Percentiles rank a stretch among this genome's conserved stretches.
Conservation (phyloP, 2,888 invertebrate species). For the Polymixis lichenea region DNA sequence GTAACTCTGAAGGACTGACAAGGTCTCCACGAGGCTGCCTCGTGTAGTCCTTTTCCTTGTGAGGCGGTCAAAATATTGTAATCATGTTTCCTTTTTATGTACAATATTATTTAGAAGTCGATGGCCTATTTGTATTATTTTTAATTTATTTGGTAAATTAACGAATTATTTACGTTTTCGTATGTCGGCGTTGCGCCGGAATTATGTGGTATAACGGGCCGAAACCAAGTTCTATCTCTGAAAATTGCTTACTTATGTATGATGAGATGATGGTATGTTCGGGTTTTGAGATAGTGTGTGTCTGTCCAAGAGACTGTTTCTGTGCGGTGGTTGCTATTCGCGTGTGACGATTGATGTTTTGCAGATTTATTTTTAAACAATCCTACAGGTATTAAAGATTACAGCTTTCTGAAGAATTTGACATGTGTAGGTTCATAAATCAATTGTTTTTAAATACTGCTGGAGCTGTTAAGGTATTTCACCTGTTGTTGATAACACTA, state of each 20-base stretch:
- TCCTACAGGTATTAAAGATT: neutral
- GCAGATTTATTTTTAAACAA: neutral
- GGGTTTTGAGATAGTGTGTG: neutral
- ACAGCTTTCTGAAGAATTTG: neutral
- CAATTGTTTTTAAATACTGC: neutral
- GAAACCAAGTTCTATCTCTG: neutral
- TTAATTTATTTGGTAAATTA: neutral
- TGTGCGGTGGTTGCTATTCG: neutral
- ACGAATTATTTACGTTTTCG: neutral
- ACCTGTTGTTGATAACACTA: neutral
- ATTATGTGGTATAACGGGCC: neutral
- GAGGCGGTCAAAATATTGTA: neutral
- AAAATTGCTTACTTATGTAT: neutral
- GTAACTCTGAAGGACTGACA: neutral
- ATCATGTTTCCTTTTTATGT: neutral
- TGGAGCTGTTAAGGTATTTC: neutral
- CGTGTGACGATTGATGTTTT: neutral
- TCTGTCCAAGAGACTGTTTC: neutral
- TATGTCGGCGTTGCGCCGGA: neutral
- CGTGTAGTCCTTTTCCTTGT: no score
- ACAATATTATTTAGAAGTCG: neutral
- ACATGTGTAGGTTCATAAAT: neutral
- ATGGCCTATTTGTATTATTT: neutral
- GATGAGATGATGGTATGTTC: neutral
- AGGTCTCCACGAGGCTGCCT: no score